Evolutionary conservation across 2,113 vertebrate genomes (phyloP).

Genomic region (Crotalus horridus): DNA sequence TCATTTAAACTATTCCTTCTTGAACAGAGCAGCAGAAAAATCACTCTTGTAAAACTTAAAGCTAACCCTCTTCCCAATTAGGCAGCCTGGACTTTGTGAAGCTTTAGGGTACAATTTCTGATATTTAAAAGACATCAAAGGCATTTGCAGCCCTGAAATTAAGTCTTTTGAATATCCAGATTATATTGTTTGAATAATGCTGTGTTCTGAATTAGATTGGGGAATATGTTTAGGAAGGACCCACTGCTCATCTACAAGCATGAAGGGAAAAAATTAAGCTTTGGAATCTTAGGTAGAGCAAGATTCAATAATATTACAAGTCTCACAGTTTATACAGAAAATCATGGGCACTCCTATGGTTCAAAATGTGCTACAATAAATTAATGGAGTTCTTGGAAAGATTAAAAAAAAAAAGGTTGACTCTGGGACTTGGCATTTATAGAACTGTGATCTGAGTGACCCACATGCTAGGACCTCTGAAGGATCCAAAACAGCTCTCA

Average conservation of each 20-base stretch:
- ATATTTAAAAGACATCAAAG: neutral
- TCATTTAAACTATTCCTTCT: conserved; percentile 20
- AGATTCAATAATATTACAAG: neutral
- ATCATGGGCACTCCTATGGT: neutral
- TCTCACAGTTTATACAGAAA: neutral
- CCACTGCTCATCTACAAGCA: neutral
- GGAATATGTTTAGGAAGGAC: neutral
- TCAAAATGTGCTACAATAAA: neutral
- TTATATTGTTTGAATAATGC: neutral
- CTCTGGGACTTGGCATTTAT: neutral
- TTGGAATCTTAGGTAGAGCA: conserved; percentile 5
- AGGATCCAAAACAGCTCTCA: neutral
- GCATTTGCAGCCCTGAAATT: neutral
- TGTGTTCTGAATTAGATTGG: neutral
- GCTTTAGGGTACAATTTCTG: neutral
- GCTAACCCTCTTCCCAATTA: neutral
- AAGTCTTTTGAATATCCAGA: neutral
- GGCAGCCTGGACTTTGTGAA: neutral
- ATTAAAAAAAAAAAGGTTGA: neutral
- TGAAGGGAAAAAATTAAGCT: neutral
- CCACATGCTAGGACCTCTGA: neutral
- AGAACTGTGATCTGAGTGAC: neutral
- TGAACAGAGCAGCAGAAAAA: neutral
- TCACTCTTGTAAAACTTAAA: neutral
- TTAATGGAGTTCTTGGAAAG: neutral